These are phyloP conservation scores for Xanthia icteritia DNA, from an alignment of 2,888 invertebrate species.

Conservation along the genomic window DNA sequence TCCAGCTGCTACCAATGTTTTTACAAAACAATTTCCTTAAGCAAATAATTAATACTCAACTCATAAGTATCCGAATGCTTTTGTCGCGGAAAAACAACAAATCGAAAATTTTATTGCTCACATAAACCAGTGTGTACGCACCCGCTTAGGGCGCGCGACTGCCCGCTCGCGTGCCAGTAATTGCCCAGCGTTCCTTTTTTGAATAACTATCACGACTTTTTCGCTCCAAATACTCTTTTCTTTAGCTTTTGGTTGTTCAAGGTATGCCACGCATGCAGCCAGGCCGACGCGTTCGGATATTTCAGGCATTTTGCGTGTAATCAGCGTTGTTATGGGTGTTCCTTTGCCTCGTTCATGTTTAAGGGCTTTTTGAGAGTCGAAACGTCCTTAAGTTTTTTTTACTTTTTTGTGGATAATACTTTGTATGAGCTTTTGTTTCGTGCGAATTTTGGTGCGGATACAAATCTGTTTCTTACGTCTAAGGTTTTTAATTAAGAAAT, in stretches of 20 bases:
- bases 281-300: slow-evolving; percentile 84
- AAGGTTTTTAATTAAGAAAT: slow-evolving; percentile 30
- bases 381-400: slow-evolving; percentile 54
- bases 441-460: slow-evolving; percentile 38
- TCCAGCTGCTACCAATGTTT: background rate
- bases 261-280: slow-evolving; percentile 88
- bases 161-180: slow-evolving; percentile 90
- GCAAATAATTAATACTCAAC: slow-evolving; percentile 6
- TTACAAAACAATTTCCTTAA: background rate
- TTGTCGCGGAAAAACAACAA: slow-evolving; percentile 49
- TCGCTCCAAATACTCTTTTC: slow-evolving; percentile 87
- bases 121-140: slow-evolving; percentile 75
- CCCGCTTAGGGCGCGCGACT: slow-evolving; percentile 86
- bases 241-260: slow-evolving; percentile 78
- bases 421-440: slow-evolving; percentile 54
- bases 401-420: slow-evolving; percentile 34
- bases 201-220: slow-evolving; percentile 90
- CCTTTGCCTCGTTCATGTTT: slow-evolving; percentile 64
- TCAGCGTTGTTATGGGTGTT: slow-evolving; percentile 67
- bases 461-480: background rate
- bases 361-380: slow-evolving; percentile 63
- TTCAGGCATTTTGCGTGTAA: slow-evolving; percentile 81
- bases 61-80: slow-evolving; percentile 9
- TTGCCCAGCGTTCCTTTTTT: slow-evolving; percentile 88
- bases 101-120: slow-evolving; percentile 57